Conservation (phyloP, 2,797 vertebrate genomes). For the Anguilla pacifica region DNA sequence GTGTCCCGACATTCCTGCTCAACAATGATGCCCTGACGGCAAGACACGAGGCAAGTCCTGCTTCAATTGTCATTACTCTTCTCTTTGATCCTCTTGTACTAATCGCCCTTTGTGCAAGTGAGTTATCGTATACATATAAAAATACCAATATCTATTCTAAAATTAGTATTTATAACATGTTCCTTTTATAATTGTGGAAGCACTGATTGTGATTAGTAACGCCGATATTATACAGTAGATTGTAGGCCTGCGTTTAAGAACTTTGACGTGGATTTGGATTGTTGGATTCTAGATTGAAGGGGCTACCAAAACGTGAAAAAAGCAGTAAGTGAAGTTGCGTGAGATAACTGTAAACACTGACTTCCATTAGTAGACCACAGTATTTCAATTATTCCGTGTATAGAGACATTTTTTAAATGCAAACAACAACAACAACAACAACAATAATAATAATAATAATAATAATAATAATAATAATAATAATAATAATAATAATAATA, state of each 20-base stretch:
- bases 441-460: background rate
- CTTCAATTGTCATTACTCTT: conserved; percentile 1
- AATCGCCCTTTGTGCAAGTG: background rate
- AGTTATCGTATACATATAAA: background rate
- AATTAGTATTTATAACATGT: background rate
- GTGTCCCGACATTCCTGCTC: background rate
- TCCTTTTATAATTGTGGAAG: background rate
- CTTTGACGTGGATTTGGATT: background rate
- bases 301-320: background rate
- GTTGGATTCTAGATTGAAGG: background rate
- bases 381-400: background rate
- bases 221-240: background rate
- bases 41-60: background rate
- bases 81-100: background rate
- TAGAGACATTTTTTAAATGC: background rate
- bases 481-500: too few species aligned
- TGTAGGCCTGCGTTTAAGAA: background rate
- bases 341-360: background rate
- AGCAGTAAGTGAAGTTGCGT: background rate
- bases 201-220: background rate
- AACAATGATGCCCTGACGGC: background rate
- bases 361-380: background rate
- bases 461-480: too few species aligned
- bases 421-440: background rate
- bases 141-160: background rate